Conservation (phyloP, 1,140 invertebrate species). For the Drosophila mauritiana region DNA sequence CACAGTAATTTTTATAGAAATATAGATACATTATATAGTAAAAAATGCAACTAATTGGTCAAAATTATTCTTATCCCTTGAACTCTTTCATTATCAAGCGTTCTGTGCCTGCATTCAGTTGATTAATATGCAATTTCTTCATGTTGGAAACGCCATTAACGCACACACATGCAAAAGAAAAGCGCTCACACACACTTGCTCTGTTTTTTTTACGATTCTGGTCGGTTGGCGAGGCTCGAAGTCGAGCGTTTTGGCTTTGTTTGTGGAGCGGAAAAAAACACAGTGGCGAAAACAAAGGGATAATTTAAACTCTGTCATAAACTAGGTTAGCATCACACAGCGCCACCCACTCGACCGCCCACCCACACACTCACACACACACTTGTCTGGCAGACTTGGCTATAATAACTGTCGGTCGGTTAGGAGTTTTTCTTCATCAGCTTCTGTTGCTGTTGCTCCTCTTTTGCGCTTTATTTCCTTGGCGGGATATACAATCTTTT, state of each 20-base stretch:
- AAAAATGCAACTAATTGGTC: background rate
- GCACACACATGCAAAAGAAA: conserved; percentile 26
- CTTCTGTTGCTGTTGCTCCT: conserved; percentile 52
- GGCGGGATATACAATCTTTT: conserved; percentile 21
- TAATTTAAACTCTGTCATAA: conserved; percentile 83
- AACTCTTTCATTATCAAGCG: background rate
- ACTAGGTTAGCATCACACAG: conserved; percentile 74
- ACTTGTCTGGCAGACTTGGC: conserved; percentile 41
- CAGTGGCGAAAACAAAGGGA: conserved; percentile 76
- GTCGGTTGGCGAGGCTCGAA: conserved; percentile 20
- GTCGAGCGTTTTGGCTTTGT: conserved; percentile 57
- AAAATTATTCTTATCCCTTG: too few species aligned
- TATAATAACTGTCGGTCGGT: conserved; percentile 81
- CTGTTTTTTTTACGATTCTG: conserved; percentile 8
- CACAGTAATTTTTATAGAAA: too few species aligned
- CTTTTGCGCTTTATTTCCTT: conserved; percentile 56
- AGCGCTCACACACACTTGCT: conserved; percentile 42
- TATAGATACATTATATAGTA: too few species aligned
- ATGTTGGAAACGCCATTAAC: conserved; percentile 68
- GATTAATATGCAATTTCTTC: conserved; percentile 80
- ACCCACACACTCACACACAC: conserved; percentile 14
- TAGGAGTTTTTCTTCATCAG: conserved; percentile 78
- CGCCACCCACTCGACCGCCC: conserved; percentile 6
- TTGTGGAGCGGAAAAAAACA: conserved; percentile 70
- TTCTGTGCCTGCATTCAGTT: conserved; percentile 40